Base-by-base conservation (phyloP, 2,888 invertebrate species). In the Callosobruchus maculatus region DNA sequence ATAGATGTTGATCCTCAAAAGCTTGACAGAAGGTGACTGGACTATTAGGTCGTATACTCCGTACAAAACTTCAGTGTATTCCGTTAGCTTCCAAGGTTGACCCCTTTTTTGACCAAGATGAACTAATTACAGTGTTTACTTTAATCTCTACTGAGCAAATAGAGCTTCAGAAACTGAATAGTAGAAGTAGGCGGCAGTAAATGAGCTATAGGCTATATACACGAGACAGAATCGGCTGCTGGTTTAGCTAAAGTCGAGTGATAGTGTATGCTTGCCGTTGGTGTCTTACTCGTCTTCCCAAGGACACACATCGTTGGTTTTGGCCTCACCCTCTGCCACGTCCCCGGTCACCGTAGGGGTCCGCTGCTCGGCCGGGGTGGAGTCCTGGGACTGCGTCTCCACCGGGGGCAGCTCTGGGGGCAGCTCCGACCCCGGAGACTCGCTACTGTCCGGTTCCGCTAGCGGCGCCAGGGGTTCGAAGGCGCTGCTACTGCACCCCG, bases 231-330 rank as follows among this genome's bases (percentile, higher is more conserved):
- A 49, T 49, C 49, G 49, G 49, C 49, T 49, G 49, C 49, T 49
- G 49, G 7, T 49, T 13, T 18, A 49, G 49, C 49, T 49, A 49
- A 49, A 49, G 49, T 49, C 49, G 49, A 49, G 49, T 49, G 49
- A 49, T 49, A 49, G 49, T 49, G 49, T 49, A 49, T 49, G 49
- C 18, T 49, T 49, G 49, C 13, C 49, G 49, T 49, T 49, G 49
- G 49, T 49, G 49, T 94, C 96, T 95, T 91, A 96, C 96, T 96
- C 96, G 89, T 96, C 95, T 91, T 96, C 96, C 96, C 97, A 97
- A 75, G 96, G 96, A 90, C 96, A 97, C 86, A 96, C 93, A 88
- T 95, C 94, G 88, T 93, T 95, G 88, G 91, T 91, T 88, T 92
- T 91, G 76, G 87, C 84, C 79, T 88, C 88, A 81, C 86, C 84